These are phyloP conservation scores for Dasysyrphus albostriatus DNA, from an alignment of 2,888 invertebrate species.

Conservation along the genomic window DNA sequence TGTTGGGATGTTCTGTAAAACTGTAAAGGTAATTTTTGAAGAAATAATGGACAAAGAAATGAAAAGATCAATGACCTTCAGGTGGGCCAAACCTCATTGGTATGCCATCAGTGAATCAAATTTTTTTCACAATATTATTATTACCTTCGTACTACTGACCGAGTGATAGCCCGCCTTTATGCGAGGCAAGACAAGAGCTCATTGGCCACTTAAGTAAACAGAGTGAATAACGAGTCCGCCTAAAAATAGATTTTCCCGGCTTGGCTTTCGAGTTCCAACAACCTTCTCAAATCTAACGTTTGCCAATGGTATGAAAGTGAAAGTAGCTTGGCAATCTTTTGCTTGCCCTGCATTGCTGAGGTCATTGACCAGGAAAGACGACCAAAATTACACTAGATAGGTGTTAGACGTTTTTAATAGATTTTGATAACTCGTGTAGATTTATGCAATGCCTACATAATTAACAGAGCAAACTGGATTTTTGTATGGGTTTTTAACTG, in stretches of 20 bases:
- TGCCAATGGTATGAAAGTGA: constrained; percentile 40
- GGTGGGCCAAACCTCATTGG: constrained; percentile 36
- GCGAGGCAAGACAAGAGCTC: neutral
- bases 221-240: constrained; percentile 9
- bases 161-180: constrained; percentile 37
- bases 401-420: neutral
- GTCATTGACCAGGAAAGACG: constrained; percentile 30
- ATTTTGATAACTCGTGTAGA: neutral
- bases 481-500: neutral
- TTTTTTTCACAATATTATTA: constrained; percentile 15
- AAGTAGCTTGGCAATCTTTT: constrained; percentile 26
- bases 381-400: constrained; percentile 2
- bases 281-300: constrained; percentile 27
- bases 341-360: neutral
- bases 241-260: constrained; percentile 15
- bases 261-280: neutral
- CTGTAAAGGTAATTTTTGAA: neutral
- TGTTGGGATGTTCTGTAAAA: neutral
- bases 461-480: neutral
- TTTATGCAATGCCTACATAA: constrained; percentile 19
- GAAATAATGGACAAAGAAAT: constrained; percentile 24
- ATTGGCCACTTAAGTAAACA: constrained; percentile 4
- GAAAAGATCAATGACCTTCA: constrained; percentile 36
- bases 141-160: constrained; percentile 51
- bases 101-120: neutral